A percentile compares a stretch with the other conserved stretches of the same genome.
Conservation (phyloP, 2,888 invertebrate species). For the Plebejus anna region DNA sequence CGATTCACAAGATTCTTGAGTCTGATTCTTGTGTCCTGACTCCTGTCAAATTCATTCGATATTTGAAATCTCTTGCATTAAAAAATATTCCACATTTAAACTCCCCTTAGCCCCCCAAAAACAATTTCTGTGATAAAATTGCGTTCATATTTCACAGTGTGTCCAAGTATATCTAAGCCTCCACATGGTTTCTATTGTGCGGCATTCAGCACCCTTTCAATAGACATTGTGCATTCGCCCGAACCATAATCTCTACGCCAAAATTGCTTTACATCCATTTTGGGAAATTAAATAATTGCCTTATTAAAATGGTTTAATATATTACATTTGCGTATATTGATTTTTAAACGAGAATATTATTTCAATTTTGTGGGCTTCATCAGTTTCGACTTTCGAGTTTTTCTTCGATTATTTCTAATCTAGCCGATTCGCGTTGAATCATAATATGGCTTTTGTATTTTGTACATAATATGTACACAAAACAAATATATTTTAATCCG, state of each 20-base stretch:
- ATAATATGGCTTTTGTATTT: no score
- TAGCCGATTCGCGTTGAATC: no score
- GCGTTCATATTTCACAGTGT: background rate
- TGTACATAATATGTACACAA: no score
- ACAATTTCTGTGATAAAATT: background rate
- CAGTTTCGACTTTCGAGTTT: no score
- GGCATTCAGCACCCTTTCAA: constrained; percentile 9
- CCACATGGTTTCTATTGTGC: background rate
- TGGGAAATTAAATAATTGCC: background rate
- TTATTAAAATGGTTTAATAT: background rate
- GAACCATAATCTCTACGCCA: background rate
- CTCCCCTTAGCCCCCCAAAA: background rate
- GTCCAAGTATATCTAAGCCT: constrained; percentile 9
- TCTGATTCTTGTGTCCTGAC: no score
- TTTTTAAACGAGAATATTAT: no score
- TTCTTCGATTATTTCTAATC: no score
- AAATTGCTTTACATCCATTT: background rate
- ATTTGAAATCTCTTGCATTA: background rate
- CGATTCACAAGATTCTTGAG: no score
- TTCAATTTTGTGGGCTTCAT: no score
- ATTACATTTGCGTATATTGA: no score
- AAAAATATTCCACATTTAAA: background rate
- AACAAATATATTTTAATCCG: no score
- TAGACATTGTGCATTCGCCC: background rate
- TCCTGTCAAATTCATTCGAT: background rate